Conservation (phyloP, 2,888 invertebrate species). For the Plutella xylostella region DNA sequence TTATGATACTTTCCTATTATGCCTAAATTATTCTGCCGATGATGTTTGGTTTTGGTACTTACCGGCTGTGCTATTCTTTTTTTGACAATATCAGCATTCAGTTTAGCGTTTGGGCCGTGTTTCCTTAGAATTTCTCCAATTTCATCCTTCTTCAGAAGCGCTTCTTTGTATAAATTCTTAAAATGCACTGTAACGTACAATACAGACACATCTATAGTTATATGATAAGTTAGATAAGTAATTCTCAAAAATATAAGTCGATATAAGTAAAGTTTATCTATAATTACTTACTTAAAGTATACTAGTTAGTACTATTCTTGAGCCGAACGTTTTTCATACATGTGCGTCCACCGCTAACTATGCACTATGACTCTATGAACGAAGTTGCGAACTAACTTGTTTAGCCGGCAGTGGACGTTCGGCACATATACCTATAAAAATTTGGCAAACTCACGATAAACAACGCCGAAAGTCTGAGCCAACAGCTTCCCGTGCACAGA, state of each 20-base stretch:
- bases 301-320: too few relatives aligned
- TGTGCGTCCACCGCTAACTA: too few relatives aligned
- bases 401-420: too few relatives aligned
- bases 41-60: not conserved
- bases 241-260: too few relatives aligned
- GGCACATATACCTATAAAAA: too few relatives aligned
- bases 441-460: constrained; percentile 38
- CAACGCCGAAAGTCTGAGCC: constrained; percentile 62
- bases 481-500: constrained; percentile 63
- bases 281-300: too few relatives aligned
- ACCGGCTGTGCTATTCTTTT: constrained; percentile 22
- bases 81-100: constrained; percentile 39
- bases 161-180: constrained; percentile 60
- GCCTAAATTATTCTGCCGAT: not conserved
- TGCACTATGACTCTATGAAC: too few relatives aligned
- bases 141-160: constrained; percentile 40
- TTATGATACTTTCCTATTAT: not conserved
- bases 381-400: too few relatives aligned
- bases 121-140: constrained; percentile 37
- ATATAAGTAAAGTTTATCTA: too few relatives aligned
- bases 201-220: too few relatives aligned
- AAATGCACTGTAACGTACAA: constrained; percentile 62
- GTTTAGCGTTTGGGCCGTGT: constrained; percentile 32
- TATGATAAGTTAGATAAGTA: too few relatives aligned
- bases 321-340: too few relatives aligned